Conservation (phyloP, 2,888 invertebrate genomes). For the Phaedon cochleariae region DNA sequence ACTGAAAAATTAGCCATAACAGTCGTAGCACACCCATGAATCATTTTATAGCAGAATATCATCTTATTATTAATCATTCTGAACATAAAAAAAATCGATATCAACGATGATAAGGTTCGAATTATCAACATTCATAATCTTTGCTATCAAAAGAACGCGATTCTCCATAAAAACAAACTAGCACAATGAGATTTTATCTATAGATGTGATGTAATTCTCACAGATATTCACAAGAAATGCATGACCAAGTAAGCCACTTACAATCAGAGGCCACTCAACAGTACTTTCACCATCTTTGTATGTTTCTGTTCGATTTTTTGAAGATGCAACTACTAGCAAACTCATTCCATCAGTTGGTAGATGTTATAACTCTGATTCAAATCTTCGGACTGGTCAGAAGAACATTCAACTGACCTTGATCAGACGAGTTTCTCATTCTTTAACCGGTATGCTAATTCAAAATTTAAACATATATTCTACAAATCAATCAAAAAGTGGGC, state of each 20-base stretch:
- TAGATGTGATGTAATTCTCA: slow-evolving; percentile 11
- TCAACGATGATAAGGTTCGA: background rate
- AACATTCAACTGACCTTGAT: slow-evolving; percentile 17
- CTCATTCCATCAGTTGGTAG: too few species aligned
- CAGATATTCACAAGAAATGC: background rate
- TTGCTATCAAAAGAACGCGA: background rate
- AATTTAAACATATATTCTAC: background rate
- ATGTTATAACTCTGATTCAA: background rate
- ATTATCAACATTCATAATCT: background rate
- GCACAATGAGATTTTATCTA: background rate
- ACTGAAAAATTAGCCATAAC: too few species aligned
- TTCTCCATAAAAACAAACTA: background rate
- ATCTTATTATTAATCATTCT: background rate
- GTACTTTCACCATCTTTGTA: background rate
- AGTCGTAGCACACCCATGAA: too few species aligned
- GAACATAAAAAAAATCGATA: background rate
- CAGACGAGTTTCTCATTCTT: slow-evolving; percentile 18
- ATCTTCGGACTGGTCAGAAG: background rate
- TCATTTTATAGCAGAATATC: background rate
- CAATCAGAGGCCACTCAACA: background rate
- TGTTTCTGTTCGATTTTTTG: background rate
- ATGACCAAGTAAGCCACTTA: background rate
- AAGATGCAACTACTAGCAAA: too few species aligned
- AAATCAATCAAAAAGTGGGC: slow-evolving; percentile 12
- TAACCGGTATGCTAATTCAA: slow-evolving; percentile 19